A percentile compares a stretch with the other conserved stretches of the same genome.
phyloP scores from a whole-genome alignment of 1,140 invertebrate genomes.

The Drosophila pandora region DNA sequence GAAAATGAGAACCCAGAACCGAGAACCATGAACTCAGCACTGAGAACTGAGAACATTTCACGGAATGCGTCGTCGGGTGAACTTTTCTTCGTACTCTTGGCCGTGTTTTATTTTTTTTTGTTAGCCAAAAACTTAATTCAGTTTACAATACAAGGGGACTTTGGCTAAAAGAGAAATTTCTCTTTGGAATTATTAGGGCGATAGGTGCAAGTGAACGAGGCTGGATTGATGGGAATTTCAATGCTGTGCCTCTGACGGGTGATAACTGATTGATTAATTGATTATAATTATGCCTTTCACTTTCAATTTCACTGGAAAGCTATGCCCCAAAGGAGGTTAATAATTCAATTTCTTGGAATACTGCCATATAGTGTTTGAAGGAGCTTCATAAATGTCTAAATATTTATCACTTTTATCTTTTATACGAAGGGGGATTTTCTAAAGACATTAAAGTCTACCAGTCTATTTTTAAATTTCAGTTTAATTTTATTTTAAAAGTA shows the following conservation, averaged over 20 bases:
- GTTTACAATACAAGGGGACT: conserved; percentile 12
- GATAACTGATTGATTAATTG: conserved; percentile 44
- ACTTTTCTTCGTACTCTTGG: conserved; percentile 37
- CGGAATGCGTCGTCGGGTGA: conserved; percentile 42
- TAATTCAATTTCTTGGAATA: background rate
- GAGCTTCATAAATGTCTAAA: background rate
- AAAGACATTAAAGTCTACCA: too few species aligned
- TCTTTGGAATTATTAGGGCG: conserved; percentile 12
- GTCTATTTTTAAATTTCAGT: too few species aligned
- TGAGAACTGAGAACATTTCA: conserved; percentile 34
- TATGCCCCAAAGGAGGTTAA: background rate
- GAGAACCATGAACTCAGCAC: background rate
- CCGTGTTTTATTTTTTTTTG: conserved; percentile 16
- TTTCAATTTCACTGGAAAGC: conserved; percentile 4
- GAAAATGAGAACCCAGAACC: conserved; percentile 29
- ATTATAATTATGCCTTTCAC: background rate
- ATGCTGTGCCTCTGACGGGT: conserved; percentile 15
- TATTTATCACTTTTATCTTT: too few species aligned
- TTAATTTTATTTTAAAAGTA: too few species aligned
- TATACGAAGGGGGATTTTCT: too few species aligned
- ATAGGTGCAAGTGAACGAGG: conserved; percentile 5
- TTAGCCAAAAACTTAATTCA: conserved; percentile 21
- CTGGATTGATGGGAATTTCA: conserved; percentile 37
- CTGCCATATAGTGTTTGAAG: too few species aligned
- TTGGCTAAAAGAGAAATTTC: conserved; percentile 14